Evolutionary conservation across 2,888 invertebrate genomes (phyloP).

Genomic region (Sialis lutaria): DNA sequence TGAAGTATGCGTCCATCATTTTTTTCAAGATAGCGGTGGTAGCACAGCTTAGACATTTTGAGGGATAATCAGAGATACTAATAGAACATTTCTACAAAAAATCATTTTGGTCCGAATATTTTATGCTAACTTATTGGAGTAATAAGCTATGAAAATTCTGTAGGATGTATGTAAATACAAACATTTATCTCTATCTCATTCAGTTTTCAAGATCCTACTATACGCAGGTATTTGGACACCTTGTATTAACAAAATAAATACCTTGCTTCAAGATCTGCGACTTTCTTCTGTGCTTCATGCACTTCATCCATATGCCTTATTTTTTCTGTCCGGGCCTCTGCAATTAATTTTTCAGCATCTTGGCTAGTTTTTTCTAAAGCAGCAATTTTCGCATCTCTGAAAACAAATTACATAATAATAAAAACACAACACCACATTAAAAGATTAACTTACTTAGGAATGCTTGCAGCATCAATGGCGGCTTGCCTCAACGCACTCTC

Average conservation of each 20-base stretch:
- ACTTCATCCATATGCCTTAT: slow-evolving; percentile 80
- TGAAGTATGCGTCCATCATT: too few species aligned
- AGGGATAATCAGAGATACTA: too few species aligned
- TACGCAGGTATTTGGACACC: not conserved
- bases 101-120: too few species aligned
- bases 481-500: slow-evolving; percentile 65
- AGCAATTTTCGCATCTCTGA: slow-evolving; percentile 68
- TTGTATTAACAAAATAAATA: slow-evolving; percentile 21
- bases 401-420: slow-evolving; percentile 10
- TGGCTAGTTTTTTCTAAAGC: slow-evolving; percentile 68
- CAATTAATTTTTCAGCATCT: slow-evolving; percentile 69
- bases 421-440: not conserved
- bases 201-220: not conserved
- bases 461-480: slow-evolving; percentile 63
- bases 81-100: too few species aligned
- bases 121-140: too few species aligned
- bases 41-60: too few species aligned
- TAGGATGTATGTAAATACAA: too few species aligned
- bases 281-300: slow-evolving; percentile 67
- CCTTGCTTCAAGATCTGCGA: slow-evolving; percentile 75
- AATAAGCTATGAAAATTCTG: too few species aligned
- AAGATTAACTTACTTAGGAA: slow-evolving; percentile 40
- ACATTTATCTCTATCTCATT: too few species aligned
- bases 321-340: slow-evolving; percentile 72
- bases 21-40: too few species aligned